phyloP scores from a whole-genome alignment of 2,113 vertebrate genomes.

The Nesoenas mayeri region DNA sequence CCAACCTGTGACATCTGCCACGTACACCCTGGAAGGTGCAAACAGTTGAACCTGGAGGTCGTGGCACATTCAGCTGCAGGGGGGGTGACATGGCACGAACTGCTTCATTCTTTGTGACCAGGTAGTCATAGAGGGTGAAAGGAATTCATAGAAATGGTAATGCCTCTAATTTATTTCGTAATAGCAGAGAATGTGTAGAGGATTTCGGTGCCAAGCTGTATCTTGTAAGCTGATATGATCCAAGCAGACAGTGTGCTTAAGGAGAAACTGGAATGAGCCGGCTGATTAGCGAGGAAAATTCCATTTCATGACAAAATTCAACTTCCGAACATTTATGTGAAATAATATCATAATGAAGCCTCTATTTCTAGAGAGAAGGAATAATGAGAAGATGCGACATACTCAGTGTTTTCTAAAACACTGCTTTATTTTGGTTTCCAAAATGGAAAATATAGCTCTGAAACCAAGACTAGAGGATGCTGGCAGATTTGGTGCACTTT shows the following conservation, averaged over 20 bases:
- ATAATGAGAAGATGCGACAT: background rate
- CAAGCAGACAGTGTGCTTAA: background rate
- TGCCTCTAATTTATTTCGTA: background rate
- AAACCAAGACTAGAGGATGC: background rate
- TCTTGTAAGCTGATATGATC: background rate
- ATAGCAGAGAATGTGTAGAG: background rate
- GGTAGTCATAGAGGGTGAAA: background rate
- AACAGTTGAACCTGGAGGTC: background rate
- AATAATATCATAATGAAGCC: background rate
- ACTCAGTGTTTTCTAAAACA: background rate
- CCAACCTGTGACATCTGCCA: background rate
- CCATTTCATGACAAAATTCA: background rate
- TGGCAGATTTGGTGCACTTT: background rate
- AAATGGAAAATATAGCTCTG: background rate
- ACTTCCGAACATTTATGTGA: background rate
- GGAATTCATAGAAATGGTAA: background rate
- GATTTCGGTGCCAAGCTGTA: background rate
- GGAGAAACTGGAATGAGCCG: background rate
- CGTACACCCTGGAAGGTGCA: background rate
- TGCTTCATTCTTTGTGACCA: background rate
- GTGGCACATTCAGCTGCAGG: background rate
- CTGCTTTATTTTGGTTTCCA: background rate
- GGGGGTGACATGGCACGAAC: fast-evolving
- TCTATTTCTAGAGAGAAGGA: background rate
- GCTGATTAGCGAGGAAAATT: background rate